phyloP scores from a whole-genome alignment of 2,113 vertebrate species.

The Pseudorectes ferrugineus region DNA sequence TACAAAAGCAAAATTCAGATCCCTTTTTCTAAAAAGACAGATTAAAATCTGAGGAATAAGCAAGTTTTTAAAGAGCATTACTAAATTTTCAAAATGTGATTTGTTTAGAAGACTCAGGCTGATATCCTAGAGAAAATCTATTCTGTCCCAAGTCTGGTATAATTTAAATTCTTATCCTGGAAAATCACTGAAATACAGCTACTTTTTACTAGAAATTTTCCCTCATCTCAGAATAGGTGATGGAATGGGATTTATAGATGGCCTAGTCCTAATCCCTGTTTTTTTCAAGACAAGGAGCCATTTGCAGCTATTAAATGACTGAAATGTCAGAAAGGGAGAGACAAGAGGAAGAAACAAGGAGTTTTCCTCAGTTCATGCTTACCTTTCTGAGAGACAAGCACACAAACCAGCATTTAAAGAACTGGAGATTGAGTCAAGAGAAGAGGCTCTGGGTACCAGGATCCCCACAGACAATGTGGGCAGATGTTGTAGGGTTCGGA shows the following conservation, averaged over 20 bases:
- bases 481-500: neutral
- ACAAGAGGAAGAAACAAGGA: neutral
- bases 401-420: neutral
- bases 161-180: neutral
- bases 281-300: neutral
- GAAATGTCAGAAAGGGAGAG: neutral
- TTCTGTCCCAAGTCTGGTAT: neutral
- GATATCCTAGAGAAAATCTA: neutral
- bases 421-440: neutral
- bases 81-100: neutral
- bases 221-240: neutral
- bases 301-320: neutral
- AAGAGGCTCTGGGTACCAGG: neutral
- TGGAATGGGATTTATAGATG: neutral
- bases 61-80: neutral
- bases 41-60: neutral
- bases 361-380: neutral
- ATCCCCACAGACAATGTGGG: neutral
- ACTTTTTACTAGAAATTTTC: neutral
- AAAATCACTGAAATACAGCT: neutral
- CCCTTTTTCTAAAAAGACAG: neutral
- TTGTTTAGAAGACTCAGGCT: neutral
- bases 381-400: neutral
- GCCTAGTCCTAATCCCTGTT: neutral
- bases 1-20: neutral